A percentile compares a stretch with the other conserved stretches of the same genome.
Evolutionary conservation across 2,113 vertebrate species (phyloP).

Genomic region (Misgurnus anguillicaudatus): DNA sequence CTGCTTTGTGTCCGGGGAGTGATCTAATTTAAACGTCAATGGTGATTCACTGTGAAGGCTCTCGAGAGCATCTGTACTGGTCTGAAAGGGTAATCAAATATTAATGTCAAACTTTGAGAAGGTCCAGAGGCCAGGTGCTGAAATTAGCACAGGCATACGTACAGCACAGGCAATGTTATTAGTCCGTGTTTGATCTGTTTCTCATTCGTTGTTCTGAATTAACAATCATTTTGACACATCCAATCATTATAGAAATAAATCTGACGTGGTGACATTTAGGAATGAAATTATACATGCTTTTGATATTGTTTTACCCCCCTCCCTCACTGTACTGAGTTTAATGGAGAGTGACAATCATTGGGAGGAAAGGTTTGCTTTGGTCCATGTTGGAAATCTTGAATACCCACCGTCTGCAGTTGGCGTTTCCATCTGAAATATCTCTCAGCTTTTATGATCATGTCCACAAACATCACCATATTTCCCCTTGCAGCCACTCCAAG

Average conservation of each 20-base stretch:
- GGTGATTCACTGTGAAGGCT: conserved; percentile 61
- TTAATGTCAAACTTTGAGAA: conserved; percentile 65
- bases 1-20: conserved; percentile 78
- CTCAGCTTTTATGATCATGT: conserved; percentile 96
- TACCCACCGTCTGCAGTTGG: conserved; percentile 71
- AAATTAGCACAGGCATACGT: conserved; percentile 25
- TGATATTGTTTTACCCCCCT: conserved; percentile 32
- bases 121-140: conserved; percentile 53
- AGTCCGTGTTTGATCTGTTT: conserved; percentile 11
- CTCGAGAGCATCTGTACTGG: conserved; percentile 59
- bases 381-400: background rate
- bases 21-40: conserved; percentile 89
- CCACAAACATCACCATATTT: conserved; percentile 79
- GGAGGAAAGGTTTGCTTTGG: background rate
- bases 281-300: conserved; percentile 19
- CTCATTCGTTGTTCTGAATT: conserved; percentile 24
- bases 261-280: conserved; percentile 43
- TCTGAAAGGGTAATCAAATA: conserved; percentile 76
- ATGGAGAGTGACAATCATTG: background rate
- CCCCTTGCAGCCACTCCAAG: conserved; percentile 84
- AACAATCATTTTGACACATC: conserved; percentile 27
- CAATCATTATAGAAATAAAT: conserved; percentile 30
- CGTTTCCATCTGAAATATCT: conserved; percentile 74
- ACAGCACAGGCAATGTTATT: conserved; percentile 26
- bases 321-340: background rate